Conservation (phyloP, 1,140 invertebrate species). For the Drosophila bifasciata region DNA sequence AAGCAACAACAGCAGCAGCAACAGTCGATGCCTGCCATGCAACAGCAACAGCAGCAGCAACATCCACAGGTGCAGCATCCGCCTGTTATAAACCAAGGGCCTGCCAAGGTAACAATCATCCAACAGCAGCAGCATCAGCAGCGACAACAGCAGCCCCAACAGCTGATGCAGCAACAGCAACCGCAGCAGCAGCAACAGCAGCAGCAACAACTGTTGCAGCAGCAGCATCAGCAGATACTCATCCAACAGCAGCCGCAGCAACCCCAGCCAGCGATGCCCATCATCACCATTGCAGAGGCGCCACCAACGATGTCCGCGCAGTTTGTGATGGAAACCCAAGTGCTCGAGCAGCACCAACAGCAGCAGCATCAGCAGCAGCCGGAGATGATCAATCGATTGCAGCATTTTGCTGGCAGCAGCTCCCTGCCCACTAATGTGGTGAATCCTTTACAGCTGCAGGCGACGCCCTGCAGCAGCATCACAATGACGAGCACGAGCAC, state of each 20-base stretch:
- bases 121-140: slow-evolving; percentile 36
- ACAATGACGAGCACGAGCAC: slow-evolving; percentile 22
- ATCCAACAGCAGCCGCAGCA: slow-evolving; percentile 27
- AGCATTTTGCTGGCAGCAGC: slow-evolving; percentile 85
- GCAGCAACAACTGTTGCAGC: slow-evolving; percentile 32
- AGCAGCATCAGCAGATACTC: slow-evolving; percentile 15
- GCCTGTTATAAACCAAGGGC: slow-evolving; percentile 23
- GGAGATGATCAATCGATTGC: slow-evolving; percentile 80
- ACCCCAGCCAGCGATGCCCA: slow-evolving; percentile 38
- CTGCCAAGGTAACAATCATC: slow-evolving; percentile 42
- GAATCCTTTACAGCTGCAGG: slow-evolving; percentile 86
- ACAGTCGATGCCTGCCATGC: neutral
- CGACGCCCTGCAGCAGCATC: slow-evolving; percentile 47
- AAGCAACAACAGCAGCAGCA: slow-evolving; percentile 50
- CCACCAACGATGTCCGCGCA: slow-evolving; percentile 37
- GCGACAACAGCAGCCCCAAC: slow-evolving; percentile 15
- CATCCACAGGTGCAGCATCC: slow-evolving; percentile 19
- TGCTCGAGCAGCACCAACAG: slow-evolving; percentile 39
- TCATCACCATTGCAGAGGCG: slow-evolving; percentile 48
- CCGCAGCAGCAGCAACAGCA: slow-evolving; percentile 15
- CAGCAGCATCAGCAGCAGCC: slow-evolving; percentile 31
- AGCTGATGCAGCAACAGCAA: slow-evolving; percentile 23
- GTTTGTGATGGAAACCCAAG: slow-evolving; percentile 35
- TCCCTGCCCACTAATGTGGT: slow-evolving; percentile 88
- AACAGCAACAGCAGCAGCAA: slow-evolving; percentile 15